phyloP scores from a whole-genome alignment of 2,888 invertebrate genomes.

The Beris chalybata region DNA sequence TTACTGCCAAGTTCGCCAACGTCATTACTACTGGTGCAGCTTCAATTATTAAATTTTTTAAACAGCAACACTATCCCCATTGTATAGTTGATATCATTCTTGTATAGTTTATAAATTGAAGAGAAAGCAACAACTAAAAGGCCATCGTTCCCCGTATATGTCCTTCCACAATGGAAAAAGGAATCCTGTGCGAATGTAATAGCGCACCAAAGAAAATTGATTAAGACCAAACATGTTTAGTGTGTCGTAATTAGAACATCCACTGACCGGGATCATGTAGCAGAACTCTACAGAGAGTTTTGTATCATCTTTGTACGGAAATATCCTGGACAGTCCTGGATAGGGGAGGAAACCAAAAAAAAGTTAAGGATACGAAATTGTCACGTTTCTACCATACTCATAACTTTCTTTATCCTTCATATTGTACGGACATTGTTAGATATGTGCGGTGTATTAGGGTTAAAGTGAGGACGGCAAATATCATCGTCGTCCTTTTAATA shows the following conservation, averaged over 20 bases:
- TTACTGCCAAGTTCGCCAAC: too few relatives aligned
- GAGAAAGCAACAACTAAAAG: too few relatives aligned
- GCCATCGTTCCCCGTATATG: too few relatives aligned
- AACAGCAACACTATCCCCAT: too few relatives aligned
- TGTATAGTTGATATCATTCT: too few relatives aligned
- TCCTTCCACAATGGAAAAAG: too few relatives aligned
- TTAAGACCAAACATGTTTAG: too few relatives aligned
- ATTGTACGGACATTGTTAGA: conserved; percentile 6
- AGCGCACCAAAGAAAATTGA: too few relatives aligned
- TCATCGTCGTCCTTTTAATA: conserved; percentile 23
- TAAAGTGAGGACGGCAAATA: conserved; percentile 23
- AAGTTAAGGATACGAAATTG: conserved; percentile 10
- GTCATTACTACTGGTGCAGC: too few relatives aligned
- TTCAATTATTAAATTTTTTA: too few relatives aligned
- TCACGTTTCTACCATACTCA: conserved; percentile 28
- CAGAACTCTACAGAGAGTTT: background rate
- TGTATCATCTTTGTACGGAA: background rate
- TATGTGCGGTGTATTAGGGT: conserved; percentile 15
- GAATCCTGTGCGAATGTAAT: too few relatives aligned
- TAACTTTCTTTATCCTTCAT: conserved; percentile 22
- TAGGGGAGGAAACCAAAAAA: background rate
- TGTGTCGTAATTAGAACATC: conserved; percentile 4
- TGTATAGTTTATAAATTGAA: too few relatives aligned
- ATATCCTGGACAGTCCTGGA: background rate
- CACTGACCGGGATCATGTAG: background rate